These are phyloP conservation scores for Echinometra lucunter DNA, from an alignment of 53 echinoderm and acorn worm species.

Conservation along the genomic window DNA sequence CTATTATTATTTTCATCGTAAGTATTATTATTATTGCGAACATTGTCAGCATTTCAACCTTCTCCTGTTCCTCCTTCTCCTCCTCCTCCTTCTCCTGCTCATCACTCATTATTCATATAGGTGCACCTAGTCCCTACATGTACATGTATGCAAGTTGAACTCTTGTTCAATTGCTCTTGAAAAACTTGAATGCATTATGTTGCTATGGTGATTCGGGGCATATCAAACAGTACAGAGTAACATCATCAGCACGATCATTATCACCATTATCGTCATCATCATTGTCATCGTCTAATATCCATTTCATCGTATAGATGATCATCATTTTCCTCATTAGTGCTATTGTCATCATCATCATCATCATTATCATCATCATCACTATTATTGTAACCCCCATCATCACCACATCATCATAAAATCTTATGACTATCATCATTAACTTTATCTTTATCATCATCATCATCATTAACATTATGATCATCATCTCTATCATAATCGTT, in stretches of 20 bases:
- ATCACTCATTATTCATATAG: too few relatives aligned
- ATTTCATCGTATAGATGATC: too few relatives aligned
- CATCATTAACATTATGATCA: constrained; percentile 56
- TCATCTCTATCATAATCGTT: constrained; percentile 28
- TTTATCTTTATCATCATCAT: constrained; percentile 57
- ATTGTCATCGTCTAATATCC: not conserved
- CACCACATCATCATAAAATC: not conserved
- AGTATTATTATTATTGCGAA: too few relatives aligned
- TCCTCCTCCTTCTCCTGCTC: not conserved
- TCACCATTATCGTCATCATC: not conserved
- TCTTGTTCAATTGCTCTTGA: too few relatives aligned
- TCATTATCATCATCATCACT: constrained; percentile 63
- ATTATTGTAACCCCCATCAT: constrained; percentile 29
- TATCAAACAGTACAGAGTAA: too few relatives aligned
- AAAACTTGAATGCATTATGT: too few relatives aligned
- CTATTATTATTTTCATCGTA: constrained; percentile 39
- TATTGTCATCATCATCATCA: constrained; percentile 5
- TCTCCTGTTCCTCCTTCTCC: not conserved
- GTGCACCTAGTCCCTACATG: too few relatives aligned
- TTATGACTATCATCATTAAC: constrained; percentile 50
- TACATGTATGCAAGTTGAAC: too few relatives aligned
- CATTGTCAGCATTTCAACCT: too few relatives aligned
- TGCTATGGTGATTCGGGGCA: too few relatives aligned
- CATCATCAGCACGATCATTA: not conserved
- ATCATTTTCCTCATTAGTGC: too few relatives aligned